A percentile compares a stretch with the other conserved stretches of the same genome.
These are phyloP conservation scores for Lepidothrix coronata DNA, from an alignment of 2,113 vertebrate genomes.

Conservation along the genomic window DNA sequence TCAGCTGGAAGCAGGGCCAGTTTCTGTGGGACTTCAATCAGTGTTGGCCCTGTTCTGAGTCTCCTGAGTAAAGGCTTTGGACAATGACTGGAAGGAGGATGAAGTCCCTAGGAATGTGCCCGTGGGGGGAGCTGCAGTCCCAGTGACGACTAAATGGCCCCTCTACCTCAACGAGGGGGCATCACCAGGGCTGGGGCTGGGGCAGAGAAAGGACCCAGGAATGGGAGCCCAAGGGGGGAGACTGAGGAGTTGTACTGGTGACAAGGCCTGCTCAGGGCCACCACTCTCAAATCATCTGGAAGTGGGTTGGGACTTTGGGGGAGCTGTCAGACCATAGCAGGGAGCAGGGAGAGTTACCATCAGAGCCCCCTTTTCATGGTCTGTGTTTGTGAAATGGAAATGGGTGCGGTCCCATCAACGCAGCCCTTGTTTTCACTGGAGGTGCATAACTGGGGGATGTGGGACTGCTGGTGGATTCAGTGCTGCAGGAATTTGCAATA, in stretches of 20 bases:
- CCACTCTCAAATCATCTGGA: neutral
- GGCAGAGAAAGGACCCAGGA: neutral
- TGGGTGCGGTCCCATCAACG: accelerated
- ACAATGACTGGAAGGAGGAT: neutral
- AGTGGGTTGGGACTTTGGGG: neutral
- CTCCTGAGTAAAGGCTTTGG: neutral
- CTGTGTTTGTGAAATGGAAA: neutral
- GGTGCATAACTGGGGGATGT: neutral
- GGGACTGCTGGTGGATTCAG: neutral
- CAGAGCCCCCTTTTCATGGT: neutral
- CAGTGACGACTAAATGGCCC: accelerated
- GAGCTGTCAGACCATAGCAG: neutral
- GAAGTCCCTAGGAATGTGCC: neutral
- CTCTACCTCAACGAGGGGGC: accelerated
- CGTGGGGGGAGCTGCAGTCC: neutral
- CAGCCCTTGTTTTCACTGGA: neutral
- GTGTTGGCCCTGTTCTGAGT: neutral
- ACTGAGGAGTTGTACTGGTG: accelerated
- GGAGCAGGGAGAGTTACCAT: too few species aligned
- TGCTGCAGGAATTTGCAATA: neutral
- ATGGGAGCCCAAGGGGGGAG: neutral
- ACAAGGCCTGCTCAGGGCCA: neutral
- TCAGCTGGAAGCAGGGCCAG: neutral
- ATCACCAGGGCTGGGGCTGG: neutral
- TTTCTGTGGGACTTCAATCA: neutral